A percentile compares a stretch with the other conserved stretches of the same genome.
Evolutionary conservation across 2,113 vertebrate species (phyloP).

Genomic region (Microtus pennsylvanicus): DNA sequence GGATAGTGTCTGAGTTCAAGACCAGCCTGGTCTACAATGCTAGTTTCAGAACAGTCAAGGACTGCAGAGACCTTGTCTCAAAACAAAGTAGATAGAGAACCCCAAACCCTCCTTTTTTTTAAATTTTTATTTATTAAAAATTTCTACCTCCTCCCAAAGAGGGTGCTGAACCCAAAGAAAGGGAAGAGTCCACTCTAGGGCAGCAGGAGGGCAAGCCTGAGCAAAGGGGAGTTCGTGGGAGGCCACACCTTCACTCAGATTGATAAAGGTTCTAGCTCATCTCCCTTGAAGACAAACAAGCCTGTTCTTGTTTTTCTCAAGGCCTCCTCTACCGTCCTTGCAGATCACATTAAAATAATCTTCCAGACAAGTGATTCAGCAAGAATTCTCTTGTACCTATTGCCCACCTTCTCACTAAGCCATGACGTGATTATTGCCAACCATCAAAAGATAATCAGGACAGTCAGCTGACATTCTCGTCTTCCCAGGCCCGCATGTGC

Average conservation of each 20-base stretch:
- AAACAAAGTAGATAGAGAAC: neutral
- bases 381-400: neutral
- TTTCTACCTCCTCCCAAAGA: no score
- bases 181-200: neutral
- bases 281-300: neutral
- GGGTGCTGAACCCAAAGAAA: neutral
- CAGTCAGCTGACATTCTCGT: neutral
- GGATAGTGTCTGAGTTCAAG: neutral
- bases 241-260: neutral
- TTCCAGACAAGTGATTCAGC: neutral
- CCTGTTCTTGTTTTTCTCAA: neutral
- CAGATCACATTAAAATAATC: neutral
- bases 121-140: no score
- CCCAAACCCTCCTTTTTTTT: neutral
- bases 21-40: neutral
- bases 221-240: neutral
- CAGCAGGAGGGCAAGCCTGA: neutral
- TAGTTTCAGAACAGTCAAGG: neutral
- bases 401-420: neutral
- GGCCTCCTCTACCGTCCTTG: neutral
- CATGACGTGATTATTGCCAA: neutral
- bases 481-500: neutral
- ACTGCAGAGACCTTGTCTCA: neutral
- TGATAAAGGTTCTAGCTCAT: conserved; percentile 6
- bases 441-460: neutral